These are phyloP conservation scores for Megaleporinus macrocephalus DNA, from an alignment of 2,113 vertebrate species.

Conservation along the genomic window DNA sequence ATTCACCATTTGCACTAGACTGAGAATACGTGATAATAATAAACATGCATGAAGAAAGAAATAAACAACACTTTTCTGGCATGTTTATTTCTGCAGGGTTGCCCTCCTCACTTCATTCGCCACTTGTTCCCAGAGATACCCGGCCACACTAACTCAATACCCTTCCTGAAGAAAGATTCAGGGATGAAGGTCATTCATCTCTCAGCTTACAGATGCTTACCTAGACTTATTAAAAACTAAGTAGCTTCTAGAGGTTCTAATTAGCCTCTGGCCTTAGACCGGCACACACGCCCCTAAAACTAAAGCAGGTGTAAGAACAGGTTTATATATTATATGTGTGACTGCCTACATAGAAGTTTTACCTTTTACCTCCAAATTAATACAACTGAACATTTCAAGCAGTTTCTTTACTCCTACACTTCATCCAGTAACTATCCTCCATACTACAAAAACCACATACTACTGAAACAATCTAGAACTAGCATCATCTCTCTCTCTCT, in stretches of 20 bases:
- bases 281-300: not conserved
- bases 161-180: not conserved
- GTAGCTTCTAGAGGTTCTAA: not conserved
- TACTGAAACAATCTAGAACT: too few relatives aligned
- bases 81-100: not conserved
- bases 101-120: not conserved
- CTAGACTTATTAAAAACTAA: too few relatives aligned
- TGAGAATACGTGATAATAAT: too few relatives aligned
- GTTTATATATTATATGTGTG: too few relatives aligned
- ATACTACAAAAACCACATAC: too few relatives aligned
- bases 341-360: not conserved
- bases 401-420: too few relatives aligned
- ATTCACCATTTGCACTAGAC: too few relatives aligned
- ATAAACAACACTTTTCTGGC: not conserved
- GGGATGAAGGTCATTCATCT: not conserved
- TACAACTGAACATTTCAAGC: not conserved
- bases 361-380: not conserved
- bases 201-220: not conserved
- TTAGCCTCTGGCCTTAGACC: not conserved
- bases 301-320: too few relatives aligned
- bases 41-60: too few relatives aligned
- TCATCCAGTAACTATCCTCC: too few relatives aligned
- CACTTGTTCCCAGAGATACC: not conserved
- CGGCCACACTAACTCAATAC: not conserved
- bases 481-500: not conserved